Evolutionary conservation across 1,140 invertebrate genomes (phyloP), one percentile per base, ranked within the genome.

Genomic region (Phthorimaea operculella): DNA sequence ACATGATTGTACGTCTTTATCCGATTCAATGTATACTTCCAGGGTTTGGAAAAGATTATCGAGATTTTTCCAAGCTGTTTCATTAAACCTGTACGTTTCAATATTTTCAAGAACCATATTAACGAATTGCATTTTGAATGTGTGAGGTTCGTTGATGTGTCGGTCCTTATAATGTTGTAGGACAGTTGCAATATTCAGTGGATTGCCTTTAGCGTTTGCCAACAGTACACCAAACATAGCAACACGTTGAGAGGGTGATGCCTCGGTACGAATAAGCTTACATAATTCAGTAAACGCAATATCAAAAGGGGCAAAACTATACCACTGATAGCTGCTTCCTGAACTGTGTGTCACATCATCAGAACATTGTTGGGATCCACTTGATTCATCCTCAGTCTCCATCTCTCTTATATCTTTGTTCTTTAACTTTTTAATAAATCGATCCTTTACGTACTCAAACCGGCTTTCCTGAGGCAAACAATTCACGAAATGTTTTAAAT

Each of bases 91-190:
- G 18, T 67, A 55, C 1, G 59, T 58, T 21, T 66, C 50, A 0
- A 61, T 63, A 36, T 66, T 57, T 17, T 44, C 52, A 7, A 81
- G 16, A 11, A 77, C 42, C 42, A 45, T 56, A 55, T 73, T 63
- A n/a, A 77, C 51, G 51, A 79, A 76, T 7, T 74, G 51, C 14
- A 52, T 59, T 59, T 78, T 77, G 51, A 70, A 74, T 54, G 68
- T 68, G 12, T 68, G 65, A 1, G 76, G 61, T 59, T 80, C 77
- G 51, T 77, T 77, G 21, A 72, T 70, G 49, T 83, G 74, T 44
- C 72, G 66, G 12, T 76, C 68, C 5, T 58, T 48, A 45, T 70
- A 76, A 64, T 69, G 74, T 52, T 72, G 56, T 10, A 82, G 48
- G 9, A 80, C 3, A 10, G 50, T 53, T 50, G 64, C 52, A 21